These are phyloP conservation scores for Darevskia mixta DNA, from an alignment of 2,797 vertebrate genomes.

Conservation along the genomic window DNA sequence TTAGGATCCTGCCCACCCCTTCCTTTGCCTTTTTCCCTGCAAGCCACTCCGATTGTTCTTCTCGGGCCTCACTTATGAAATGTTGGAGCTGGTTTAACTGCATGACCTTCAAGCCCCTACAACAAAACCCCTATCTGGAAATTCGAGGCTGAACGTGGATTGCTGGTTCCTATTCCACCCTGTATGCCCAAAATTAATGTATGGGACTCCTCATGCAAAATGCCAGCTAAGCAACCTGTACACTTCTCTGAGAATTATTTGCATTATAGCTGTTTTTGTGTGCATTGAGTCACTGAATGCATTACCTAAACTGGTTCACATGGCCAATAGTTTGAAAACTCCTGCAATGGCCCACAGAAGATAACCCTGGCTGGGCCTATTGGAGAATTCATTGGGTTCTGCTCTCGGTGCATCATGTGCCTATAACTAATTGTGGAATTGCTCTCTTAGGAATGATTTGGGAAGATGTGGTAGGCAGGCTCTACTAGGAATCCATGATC, in stretches of 20 bases:
- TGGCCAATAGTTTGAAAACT: not conserved
- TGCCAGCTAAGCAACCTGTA: not conserved
- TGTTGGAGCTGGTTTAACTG: not conserved
- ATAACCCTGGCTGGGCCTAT: not conserved
- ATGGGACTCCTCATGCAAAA: not conserved
- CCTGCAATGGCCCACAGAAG: not conserved
- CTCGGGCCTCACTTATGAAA: too few species aligned
- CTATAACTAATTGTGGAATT: not conserved
- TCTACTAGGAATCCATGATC: not conserved
- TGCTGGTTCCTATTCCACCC: not conserved
- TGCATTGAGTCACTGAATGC: not conserved
- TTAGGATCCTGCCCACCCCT: too few species aligned
- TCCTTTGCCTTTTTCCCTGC: not conserved
- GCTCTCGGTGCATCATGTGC: not conserved
- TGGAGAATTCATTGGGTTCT: not conserved
- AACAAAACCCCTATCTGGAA: not conserved
- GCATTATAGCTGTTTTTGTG: not conserved
- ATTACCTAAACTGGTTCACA: not conserved
- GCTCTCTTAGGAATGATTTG: not conserved
- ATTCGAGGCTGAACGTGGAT: not conserved
- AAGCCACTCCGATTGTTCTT: not conserved
- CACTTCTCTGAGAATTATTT: not conserved
- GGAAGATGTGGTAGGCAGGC: not conserved
- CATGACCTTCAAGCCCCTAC: not conserved
- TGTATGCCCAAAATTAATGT: not conserved